Percentiles rank a stretch among this genome's conserved stretches.
Evolutionary conservation across 2,797 vertebrate species (phyloP).

Genomic region (Pipistrellus nathusii): DNA sequence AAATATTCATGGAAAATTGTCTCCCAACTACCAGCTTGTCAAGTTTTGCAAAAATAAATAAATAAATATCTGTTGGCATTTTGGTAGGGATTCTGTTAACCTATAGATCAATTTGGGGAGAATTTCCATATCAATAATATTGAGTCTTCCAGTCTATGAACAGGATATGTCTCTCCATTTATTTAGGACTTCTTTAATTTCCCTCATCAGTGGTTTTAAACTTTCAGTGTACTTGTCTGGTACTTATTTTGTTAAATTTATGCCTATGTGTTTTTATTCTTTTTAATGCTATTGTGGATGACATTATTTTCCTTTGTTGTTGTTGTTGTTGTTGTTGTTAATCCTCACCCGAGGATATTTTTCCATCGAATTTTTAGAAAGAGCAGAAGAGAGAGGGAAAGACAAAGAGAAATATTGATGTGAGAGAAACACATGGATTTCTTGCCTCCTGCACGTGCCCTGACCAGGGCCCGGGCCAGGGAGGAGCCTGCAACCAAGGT

Average conservation of each 20-base stretch:
- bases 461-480: too few relatives aligned
- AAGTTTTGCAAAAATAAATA: background rate
- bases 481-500: too few relatives aligned
- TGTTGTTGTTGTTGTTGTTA: background rate
- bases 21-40: background rate
- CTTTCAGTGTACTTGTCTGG: background rate
- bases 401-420: too few relatives aligned
- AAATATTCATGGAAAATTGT: conserved; percentile 1
- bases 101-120: background rate
- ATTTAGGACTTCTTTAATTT: conserved; percentile 45
- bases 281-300: conserved; percentile 34
- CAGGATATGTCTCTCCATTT: conserved; percentile 7
- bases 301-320: background rate
- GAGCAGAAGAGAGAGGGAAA: too few relatives aligned
- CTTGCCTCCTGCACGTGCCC: too few relatives aligned
- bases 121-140: conserved; percentile 13
- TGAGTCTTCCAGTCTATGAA: conserved; percentile 1
- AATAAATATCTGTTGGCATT: background rate
- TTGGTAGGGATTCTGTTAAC: conserved; percentile 29
- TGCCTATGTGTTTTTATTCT: conserved; percentile 26
- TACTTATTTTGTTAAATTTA: conserved; percentile 41
- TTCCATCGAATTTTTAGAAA: too few relatives aligned
- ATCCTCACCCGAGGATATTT: too few relatives aligned
- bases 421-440: too few relatives aligned
- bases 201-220: conserved; percentile 15